Evolutionary conservation across 92 coral and sea anemone genomes (phyloP), one percentile per base, ranked within the genome.

Genomic region (Actinernus sp.): DNA sequence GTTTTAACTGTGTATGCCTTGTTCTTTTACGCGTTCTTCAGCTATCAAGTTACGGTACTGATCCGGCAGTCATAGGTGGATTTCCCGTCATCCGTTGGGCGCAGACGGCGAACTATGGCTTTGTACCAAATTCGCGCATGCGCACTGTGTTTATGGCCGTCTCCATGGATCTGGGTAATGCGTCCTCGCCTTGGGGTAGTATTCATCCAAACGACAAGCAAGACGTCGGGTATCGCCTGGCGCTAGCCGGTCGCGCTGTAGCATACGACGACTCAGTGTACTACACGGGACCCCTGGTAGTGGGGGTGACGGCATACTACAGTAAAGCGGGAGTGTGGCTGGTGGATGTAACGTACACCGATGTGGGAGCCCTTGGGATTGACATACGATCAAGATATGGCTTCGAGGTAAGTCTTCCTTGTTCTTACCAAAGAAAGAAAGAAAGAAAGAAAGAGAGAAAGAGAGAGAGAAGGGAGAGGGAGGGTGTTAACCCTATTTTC

Each of bases 81-180:
- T 95, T 95, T 60, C 88, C 99, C 4, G 79, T 76, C 63, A 84
- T 95, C 21, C 99, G 99, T 58, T 95, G 99, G 99, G 96, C 97
- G 10, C 99, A 95, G 79, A 95, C 99, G 12, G 97, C 97, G 17
- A 74, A 87, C 55, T 90, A 87, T 33, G 99, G 99, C 63, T 91
- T 79, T 55, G 99, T 88, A 18, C 99, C 99, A 0, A 95, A 95
- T 53, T 59, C 67, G 34, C 79, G 80, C 29, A 72, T 87, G 73
- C 74, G 64, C 41, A 84, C 61, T 38, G 97, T 95, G 37, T 95
- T 95, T 73, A 95, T 95, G 99, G 99, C 99, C 0, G 97, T 95
- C 24, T 81, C 99, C 5, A 72, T 95, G 92, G 99, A 95, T 65
- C 83, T 95, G 27, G 99, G 99, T 2, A 95, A 95, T 53, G 87